Base-by-base conservation (phyloP, 2,888 invertebrate species). In the Caenorhabditis wallacei region DNA sequence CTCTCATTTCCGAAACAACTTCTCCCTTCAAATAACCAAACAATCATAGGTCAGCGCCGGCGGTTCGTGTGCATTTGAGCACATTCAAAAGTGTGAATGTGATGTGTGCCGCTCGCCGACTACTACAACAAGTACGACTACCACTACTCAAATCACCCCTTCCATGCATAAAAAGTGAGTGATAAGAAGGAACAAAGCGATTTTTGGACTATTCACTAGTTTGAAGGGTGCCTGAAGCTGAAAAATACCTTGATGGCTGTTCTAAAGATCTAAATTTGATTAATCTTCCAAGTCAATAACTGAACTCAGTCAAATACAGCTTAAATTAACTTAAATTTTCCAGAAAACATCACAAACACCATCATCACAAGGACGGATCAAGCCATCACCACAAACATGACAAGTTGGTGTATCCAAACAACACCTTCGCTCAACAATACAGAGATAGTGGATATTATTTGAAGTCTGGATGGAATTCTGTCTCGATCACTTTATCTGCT, bases 21-120 rank as follows among this genome's bases (percentile, higher is more conserved):
- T 46, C 43, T 66, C 48, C n/a, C 46, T 43, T 13, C 13, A 43
- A 30, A n/a, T n/a, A 8, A 30, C 30, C 30, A 30, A 56, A 56
- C 0, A 30, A 22, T 61, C 22, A 2, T 22, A 84, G 82, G 56
- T 84, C 11, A 84, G 64, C 13, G 64, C 74, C 22, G 70, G 68
- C 8, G 86, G 86, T 10, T 85, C 84, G 5, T 87, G 86, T 69
- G 59, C 82, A 26, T 87, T 74, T 66, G 80, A 76, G 22, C 80
- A 75, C 57, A 63, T 78, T 35, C 74, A 84, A 54, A 79, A 76
- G n/a, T 86, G 86, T 68, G 86, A 86, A 66, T 86, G 86, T 74
- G 76, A 83, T 37, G 84, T 83, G 35, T 84, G 84, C 35, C 79
- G 64, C 11, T 66, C 83, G n/a, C 66, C 76, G 10, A 64, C 79